phyloP scores from a whole-genome alignment of 2,113 vertebrate genomes.

The Malaclemys terrapin region DNA sequence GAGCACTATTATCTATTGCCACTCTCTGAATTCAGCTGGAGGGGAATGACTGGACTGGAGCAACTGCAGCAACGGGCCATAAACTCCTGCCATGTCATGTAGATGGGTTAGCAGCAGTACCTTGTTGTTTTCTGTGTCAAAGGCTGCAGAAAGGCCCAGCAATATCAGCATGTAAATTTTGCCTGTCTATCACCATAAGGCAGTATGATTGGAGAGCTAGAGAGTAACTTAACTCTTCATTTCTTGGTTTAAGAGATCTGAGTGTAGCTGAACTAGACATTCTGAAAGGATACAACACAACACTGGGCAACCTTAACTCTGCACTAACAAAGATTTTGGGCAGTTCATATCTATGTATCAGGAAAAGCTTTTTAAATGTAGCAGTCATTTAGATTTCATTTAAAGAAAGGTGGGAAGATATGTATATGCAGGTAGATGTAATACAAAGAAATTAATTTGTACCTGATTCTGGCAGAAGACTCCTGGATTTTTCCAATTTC shows the following conservation, averaged over 20 bases:
- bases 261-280: not conserved
- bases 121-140: not conserved
- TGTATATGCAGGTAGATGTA: not conserved
- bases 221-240: not conserved
- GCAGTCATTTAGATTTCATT: not conserved
- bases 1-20: not conserved
- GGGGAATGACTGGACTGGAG: not conserved
- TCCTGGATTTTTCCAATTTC: slow-evolving; percentile 28
- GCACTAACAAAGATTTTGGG: not conserved
- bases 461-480: slow-evolving; percentile 43
- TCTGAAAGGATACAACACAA: not conserved
- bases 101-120: not conserved
- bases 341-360: not conserved
- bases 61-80: not conserved
- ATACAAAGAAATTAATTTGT: slow-evolving; percentile 12
- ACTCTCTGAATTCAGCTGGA: not conserved
- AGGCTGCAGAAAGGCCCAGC: not conserved
- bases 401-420: not conserved
- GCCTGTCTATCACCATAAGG: not conserved
- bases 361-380: not conserved
- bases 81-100: not conserved
- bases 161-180: not conserved
- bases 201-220: not conserved
- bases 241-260: not conserved
- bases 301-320: not conserved